Evolutionary conservation across 2,888 invertebrate species (phyloP), one percentile per base, ranked within the genome.

Genomic region (Drepana falcataria): DNA sequence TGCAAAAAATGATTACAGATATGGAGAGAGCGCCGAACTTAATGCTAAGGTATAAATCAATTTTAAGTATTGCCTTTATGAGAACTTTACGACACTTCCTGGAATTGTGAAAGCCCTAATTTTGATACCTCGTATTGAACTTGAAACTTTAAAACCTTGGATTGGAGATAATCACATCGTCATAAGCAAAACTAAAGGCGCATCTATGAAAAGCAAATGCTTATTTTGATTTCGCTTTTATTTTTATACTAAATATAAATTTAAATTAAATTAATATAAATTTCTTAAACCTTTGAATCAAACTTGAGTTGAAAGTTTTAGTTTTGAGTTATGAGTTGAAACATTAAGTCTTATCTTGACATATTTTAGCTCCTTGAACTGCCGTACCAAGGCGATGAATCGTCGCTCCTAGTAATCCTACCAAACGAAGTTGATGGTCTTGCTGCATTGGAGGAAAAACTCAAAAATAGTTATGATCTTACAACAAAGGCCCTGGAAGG

Each of bases 341-440:
- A 21, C 21, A 21, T 21, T 21, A 21, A 21, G 21, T 21, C 21
- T 21, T 21, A 21, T 21, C 3, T 9, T 44, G 6, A 5, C 4
- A 48, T 35, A 34, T 75, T 79, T 48, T 53, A 92, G 94, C 92
- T 95, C 7, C 73, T 98, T 51, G 94, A 95, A 79, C 58, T 98
- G 68, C 94, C 94, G 0, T 98, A 97, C 74, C 84, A 91, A 69
- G 94, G 94, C 53, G 89, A 91, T 0, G 91, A 94, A 59, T 75
- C 95, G 9, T 94, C 94, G 51, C 93, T 97, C 92, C 67, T 96
- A 0, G 87, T 97, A 41, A 85, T 96, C 48, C 85, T 97, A 53
- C 97, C 97, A 0, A 93, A 95, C 59, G 77, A 93, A 57, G 75
- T 92, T 5, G 92, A 94, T 48, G 96, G 96, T 2, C 86, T 97